phyloP scores from a whole-genome alignment of 2,113 vertebrate species.

The Nycticorax nycticorax region DNA sequence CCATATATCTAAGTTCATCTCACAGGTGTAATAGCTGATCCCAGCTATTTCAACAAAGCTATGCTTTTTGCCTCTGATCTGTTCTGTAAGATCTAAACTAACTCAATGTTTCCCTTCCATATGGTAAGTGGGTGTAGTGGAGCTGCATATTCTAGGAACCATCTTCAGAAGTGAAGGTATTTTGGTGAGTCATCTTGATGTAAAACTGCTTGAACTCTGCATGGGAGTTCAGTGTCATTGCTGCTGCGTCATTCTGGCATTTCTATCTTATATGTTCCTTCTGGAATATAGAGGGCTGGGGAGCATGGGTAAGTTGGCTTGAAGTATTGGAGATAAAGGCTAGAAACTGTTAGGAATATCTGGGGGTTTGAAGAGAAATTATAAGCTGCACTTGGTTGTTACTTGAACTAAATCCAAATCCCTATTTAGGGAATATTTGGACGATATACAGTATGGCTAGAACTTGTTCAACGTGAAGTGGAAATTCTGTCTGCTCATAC shows the following conservation, averaged over 20 bases:
- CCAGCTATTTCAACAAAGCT: not conserved
- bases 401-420: not conserved
- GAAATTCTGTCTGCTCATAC: not conserved
- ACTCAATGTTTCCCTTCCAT: not conserved
- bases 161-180: not conserved
- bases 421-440: not conserved
- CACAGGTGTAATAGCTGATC: not conserved
- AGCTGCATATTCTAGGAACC: not conserved
- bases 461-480: not conserved
- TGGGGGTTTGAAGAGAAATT: not conserved
- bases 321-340: not conserved
- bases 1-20: not conserved
- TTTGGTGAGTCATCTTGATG: not conserved
- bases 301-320: not conserved
- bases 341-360: not conserved
- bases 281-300: not conserved
- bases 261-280: not conserved
- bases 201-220: not conserved
- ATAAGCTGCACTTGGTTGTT: not conserved
- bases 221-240: not conserved
- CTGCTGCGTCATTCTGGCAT: not conserved
- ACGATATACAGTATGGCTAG: not conserved
- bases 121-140: constrained; percentile 4
- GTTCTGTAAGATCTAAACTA: not conserved
- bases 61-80: not conserved